Evolutionary conservation across 2,888 invertebrate species (phyloP), one percentile per base, ranked within the genome.

Genomic region (Mechanitis mazaeus): DNA sequence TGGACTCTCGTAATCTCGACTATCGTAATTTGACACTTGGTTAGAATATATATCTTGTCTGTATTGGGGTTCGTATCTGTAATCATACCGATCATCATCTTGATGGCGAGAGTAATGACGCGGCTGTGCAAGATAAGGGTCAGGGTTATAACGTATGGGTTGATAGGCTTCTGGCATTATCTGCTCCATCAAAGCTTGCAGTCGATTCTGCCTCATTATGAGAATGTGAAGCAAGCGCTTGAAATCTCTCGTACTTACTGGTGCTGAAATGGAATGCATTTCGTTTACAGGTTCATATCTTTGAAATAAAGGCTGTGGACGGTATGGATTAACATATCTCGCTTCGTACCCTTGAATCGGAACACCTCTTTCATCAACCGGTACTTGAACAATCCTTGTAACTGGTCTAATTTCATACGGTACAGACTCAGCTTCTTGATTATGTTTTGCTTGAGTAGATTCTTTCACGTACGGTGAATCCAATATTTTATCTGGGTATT

Each of bases 231-330:
- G 83, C 50, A 95, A 80, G 56, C 92, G 88, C 73, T 94, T 93
- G 64, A 94, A 92, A 75, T 95, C 94, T 72, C 92, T 91, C 1
- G 94, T 93, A 73, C 94, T 94, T 2, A 94, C 92, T 6, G 94
- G 94, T 9, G 94, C 92, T 56, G 92, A 91, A 54, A 94, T 93
- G 2, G 91, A 88, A 63, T 92, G 91, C 79, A 92, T 88, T 65
- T 92, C 92, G 33, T 91, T 89, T 6, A 84, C 80, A 4, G 90
- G 87, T 61, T 91, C 91, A 46, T 91, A 91, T n/a, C 85, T 75
- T 12, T 83, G 72, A 42, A 71, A 75, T 60, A 62, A 68, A 7
- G 65, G 86, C 31, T 71, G 70, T 9, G 74, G 77, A 64, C 85
- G 74, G 68, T 88, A 90, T 4, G 85, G 75, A 59, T 83, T 85